Conservation (phyloP, 92 coral and sea anemone species). For the Plumapathes pennacea region DNA sequence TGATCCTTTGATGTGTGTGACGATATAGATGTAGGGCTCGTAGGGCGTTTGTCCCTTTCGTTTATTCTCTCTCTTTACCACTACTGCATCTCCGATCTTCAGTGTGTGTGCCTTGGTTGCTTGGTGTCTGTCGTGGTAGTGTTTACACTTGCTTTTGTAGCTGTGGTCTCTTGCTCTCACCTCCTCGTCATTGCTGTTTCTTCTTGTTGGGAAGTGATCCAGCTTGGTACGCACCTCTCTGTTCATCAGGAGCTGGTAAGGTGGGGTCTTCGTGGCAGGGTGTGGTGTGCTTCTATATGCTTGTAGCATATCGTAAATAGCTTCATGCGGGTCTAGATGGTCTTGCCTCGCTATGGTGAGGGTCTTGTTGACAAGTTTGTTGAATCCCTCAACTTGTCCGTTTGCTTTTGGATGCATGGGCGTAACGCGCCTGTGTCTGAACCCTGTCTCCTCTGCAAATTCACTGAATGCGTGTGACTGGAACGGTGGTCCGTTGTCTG, state of each 20-base stretch:
- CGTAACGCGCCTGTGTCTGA: conserved; percentile 41
- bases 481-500: conserved; percentile 56
- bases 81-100: conserved; percentile 52
- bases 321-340: conserved; percentile 22
- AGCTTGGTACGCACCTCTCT: conserved; percentile 46
- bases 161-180: conserved; percentile 39
- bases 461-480: conserved; percentile 24
- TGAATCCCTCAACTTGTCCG: conserved; percentile 57
- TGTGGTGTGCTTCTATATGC: conserved; percentile 51
- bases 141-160: conserved; percentile 43
- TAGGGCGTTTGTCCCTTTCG: conserved; percentile 44
- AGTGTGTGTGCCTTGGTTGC: conserved; percentile 25
- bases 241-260: conserved; percentile 50
- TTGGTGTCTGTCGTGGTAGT: conserved; percentile 50
- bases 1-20: conserved; percentile 45
- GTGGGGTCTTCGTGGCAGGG: conserved; percentile 53
- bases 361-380: conserved; percentile 52
- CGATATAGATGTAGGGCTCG: conserved; percentile 49
- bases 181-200: conserved; percentile 13
- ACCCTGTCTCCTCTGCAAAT: conserved; percentile 25
- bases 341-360: conserved; percentile 28
- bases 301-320: conserved; percentile 56
- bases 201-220: conserved; percentile 51
- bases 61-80: conserved; percentile 52
- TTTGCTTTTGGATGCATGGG: conserved; percentile 51